These are phyloP conservation scores for Cerceris ruficornis DNA, from an alignment of 2,888 invertebrate species.

Conservation along the genomic window DNA sequence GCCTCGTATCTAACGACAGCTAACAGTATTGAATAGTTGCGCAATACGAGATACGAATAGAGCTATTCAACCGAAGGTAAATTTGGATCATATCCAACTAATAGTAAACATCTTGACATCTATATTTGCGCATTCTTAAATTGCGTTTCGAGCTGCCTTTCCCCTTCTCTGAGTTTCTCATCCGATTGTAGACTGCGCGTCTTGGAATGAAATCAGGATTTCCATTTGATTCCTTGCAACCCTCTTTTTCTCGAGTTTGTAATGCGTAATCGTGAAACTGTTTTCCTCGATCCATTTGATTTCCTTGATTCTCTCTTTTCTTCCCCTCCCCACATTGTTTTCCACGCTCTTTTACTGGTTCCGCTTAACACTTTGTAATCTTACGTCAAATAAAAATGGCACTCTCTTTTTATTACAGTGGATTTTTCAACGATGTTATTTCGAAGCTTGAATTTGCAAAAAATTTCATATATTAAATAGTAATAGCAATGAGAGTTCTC, in stretches of 20 bases:
- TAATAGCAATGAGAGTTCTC: no score
- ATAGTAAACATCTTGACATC: constrained; percentile 79
- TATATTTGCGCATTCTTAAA: constrained; percentile 76
- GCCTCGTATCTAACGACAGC: constrained; percentile 42
- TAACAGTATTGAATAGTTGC: constrained; percentile 35
- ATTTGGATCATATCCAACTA: constrained; percentile 75
- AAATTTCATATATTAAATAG: no score
- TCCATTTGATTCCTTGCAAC: constrained; percentile 60
- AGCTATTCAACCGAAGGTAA: constrained; percentile 69
- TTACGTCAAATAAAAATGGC: no score
- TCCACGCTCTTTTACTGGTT: constrained; percentile 9
- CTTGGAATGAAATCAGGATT: constrained; percentile 66
- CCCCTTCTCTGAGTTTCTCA: constrained; percentile 37
- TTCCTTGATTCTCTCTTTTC: constrained; percentile 15
- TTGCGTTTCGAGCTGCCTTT: constrained; percentile 70
- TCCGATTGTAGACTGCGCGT: constrained; percentile 30
- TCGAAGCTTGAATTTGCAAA: no score
- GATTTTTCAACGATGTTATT: no score
- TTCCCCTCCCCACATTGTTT: neutral
- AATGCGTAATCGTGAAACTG: constrained; percentile 44
- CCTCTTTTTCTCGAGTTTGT: neutral
- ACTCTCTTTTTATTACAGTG: no score
- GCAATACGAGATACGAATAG: constrained; percentile 63
- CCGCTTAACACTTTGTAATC: constrained; percentile 1
- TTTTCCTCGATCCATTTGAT: constrained; percentile 8